Evolutionary conservation across 1,140 invertebrate species (phyloP), one percentile per base, ranked within the genome.

Genomic region (Tenebrio molitor): DNA sequence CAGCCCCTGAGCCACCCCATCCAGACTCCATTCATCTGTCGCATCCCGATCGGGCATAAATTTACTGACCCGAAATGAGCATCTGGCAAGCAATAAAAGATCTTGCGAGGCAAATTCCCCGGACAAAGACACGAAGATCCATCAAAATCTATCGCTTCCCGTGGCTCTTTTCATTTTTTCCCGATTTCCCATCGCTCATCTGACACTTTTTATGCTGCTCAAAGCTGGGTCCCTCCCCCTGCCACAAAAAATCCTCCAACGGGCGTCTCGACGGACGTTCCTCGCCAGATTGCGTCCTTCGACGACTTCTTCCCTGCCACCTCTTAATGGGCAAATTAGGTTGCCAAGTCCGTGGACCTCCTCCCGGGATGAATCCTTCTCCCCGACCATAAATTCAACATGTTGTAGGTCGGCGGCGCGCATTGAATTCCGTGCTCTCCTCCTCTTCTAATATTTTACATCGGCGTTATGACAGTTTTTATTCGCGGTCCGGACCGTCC

Each of bases 401-500:
- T 14, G n/a, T 7, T 29, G 50, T 29, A 58, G 8, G 25, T n/a
- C n/a, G 8, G 25, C 3, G 3, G 8, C 15, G 19, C 12, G 29
- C 21, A 58, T 29, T 29, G 50, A 58, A 33, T 58, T 58, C 23
- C 12, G 50, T 58, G 29, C 50, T 19, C 23, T 29, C 23, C 5
- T n/a, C n/a, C n/a, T 5, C 4, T 33, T 33, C 15, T 46, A 66
- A 44, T 44, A 44, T 66, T 66, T 46, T 36, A 65, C 34, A 65
- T 39, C 62, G 34, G 7, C 7, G 39, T 66, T 66, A 66, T 66
- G 64, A 66, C 64, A 66, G 14, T 44, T 66, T 23, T 66, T 66
- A 66, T 66, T 66, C 42, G 17, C n/a, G 29, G n/a, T 16, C n/a
- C 15, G 25, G 64, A 16, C 36, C 12, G 64, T 14, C 25, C 23